phyloP scores from a whole-genome alignment of 2,888 invertebrate species.

The Drosophila robusta region DNA sequence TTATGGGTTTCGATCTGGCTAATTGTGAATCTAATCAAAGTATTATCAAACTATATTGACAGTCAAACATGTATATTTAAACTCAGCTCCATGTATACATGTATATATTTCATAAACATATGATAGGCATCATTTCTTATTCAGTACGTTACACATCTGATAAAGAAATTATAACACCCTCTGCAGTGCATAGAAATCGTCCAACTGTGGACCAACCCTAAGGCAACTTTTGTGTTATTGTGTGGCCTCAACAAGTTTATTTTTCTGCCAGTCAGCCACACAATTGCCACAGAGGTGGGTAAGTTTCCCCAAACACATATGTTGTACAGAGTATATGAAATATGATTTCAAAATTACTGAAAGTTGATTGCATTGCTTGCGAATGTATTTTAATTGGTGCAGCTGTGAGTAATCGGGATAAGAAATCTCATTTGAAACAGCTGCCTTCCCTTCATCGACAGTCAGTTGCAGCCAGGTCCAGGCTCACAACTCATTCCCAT shows the following conservation, averaged over 20 bases:
- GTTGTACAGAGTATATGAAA: conserved; percentile 35
- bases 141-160: conserved; percentile 1
- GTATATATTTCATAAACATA: no score
- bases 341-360: conserved; percentile 56
- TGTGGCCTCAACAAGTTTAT: conserved; percentile 52
- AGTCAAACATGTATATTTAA: no score
- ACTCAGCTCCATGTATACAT: no score
- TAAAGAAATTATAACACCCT: conserved; percentile 16
- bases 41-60: no score
- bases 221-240: conserved; percentile 52
- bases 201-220: conserved; percentile 55
- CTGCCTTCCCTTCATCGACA: conserved; percentile 2
- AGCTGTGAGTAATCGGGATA: conserved; percentile 26
- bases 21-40: no score
- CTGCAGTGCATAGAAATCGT: conserved; percentile 8
- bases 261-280: conserved; percentile 68
- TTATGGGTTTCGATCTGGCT: no score
- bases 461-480: conserved; percentile 6
- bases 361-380: conserved; percentile 53
- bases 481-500: conserved; percentile 16
- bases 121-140: no score
- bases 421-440: conserved; percentile 32
- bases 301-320: conserved; percentile 22
- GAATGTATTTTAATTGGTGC: conserved; percentile 63
- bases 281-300: conserved; percentile 47